Conservation (phyloP, 64 coral and sea anemone genomes). For the Acropora tenuis region DNA sequence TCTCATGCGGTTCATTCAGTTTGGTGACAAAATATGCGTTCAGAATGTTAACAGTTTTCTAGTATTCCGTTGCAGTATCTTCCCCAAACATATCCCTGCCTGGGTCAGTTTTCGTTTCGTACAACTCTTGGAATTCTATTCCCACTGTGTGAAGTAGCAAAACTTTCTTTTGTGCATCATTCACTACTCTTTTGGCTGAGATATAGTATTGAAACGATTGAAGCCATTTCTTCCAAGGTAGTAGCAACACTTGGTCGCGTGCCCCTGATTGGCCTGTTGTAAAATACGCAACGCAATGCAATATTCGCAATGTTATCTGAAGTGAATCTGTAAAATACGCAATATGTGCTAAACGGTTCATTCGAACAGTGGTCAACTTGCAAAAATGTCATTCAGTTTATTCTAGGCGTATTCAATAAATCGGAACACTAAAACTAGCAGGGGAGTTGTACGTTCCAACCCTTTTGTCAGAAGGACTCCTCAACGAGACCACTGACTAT, state of each 20-base stretch:
- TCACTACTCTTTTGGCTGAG: slow-evolving; percentile 39
- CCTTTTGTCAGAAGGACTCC: too few relatives aligned
- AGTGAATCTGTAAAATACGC: too few relatives aligned
- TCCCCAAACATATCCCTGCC: background rate
- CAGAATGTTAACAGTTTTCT: slow-evolving; percentile 22
- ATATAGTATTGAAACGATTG: slow-evolving; percentile 70
- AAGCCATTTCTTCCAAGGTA: slow-evolving; percentile 70
- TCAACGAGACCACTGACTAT: too few relatives aligned
- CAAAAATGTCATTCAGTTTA: too few relatives aligned
- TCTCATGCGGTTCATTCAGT: slow-evolving; percentile 42
- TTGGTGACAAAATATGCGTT: slow-evolving; percentile 56
- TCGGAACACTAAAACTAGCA: too few relatives aligned
- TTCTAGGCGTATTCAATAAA: too few relatives aligned
- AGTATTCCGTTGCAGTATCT: background rate
- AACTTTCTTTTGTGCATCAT: slow-evolving; percentile 51
- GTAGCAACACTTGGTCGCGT: background rate
- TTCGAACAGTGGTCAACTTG: too few relatives aligned
- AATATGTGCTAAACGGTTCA: too few relatives aligned
- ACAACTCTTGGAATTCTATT: slow-evolving; percentile 59
- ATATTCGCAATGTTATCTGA: too few relatives aligned
- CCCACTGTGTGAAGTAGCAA: slow-evolving; percentile 47
- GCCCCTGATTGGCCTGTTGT: too few relatives aligned
- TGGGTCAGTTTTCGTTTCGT: slow-evolving; percentile 52
- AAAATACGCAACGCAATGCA: too few relatives aligned
- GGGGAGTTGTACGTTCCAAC: too few relatives aligned